A percentile compares a stretch with the other conserved stretches of the same genome.
Conservation (phyloP, 2,113 vertebrate genomes). For the Cheirogaleus medius region DNA sequence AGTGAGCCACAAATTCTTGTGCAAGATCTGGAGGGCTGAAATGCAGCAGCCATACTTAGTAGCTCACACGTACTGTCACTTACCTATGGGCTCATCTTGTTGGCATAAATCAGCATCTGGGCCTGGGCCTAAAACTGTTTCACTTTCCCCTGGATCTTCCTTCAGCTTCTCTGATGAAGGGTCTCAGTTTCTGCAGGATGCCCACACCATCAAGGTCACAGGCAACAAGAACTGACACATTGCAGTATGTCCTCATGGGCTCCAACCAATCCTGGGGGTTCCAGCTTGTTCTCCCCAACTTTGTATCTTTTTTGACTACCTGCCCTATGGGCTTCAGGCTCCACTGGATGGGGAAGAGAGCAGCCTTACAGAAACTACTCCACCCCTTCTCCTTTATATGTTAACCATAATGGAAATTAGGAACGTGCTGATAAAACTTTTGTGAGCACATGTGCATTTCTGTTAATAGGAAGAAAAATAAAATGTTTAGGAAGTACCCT, state of each 20-base stretch:
- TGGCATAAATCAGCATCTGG: neutral
- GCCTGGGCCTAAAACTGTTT: neutral
- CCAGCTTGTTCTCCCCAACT: neutral
- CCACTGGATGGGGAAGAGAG: neutral
- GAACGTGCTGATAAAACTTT: conserved; percentile 17
- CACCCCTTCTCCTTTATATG: neutral
- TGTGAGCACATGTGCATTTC: neutral
- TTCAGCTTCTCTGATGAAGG: neutral
- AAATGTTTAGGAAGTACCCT: neutral
- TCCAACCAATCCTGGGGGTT: neutral
- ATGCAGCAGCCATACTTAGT: neutral
- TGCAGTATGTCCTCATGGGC: neutral
- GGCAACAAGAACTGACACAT: neutral
- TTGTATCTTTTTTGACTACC: neutral
- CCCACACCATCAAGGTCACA: neutral
- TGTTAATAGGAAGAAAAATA: neutral
- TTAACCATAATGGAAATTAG: neutral
- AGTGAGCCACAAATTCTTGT: neutral
- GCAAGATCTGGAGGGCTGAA: neutral
- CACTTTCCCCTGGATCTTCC: neutral
- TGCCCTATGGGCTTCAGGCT: neutral
- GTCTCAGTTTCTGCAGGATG: neutral
- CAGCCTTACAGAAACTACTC: neutral
- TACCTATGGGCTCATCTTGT: neutral
- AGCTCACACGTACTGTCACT: accelerated